A percentile compares a stretch with the other conserved stretches of the same genome.
Evolutionary conservation across 2,888 invertebrate genomes (phyloP).

Genomic region (Macrosoma leucophasiata): DNA sequence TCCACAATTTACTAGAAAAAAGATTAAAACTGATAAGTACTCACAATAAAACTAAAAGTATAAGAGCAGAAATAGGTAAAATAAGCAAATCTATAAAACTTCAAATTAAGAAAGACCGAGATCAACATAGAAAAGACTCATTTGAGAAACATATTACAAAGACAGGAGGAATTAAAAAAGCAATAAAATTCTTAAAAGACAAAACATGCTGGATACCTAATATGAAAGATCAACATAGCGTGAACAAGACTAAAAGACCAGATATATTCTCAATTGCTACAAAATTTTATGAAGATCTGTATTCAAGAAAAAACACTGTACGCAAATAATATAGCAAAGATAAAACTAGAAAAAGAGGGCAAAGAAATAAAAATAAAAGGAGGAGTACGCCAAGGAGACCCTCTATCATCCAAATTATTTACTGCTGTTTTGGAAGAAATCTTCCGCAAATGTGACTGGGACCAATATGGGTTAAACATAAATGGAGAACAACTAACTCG

Average conservation of each 20-base stretch:
- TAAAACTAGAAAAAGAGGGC: too few species aligned
- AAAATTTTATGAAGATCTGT: conserved; percentile 8
- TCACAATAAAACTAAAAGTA: conserved; percentile 6
- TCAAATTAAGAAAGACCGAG: conserved; percentile 9
- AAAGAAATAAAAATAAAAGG: conserved; percentile 1
- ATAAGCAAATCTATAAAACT: conserved; percentile 14
- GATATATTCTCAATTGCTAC: conserved; percentile 12
- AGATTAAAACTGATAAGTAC: conserved; percentile 5
- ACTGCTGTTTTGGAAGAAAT: conserved; percentile 7
- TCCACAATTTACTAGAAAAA: conserved; percentile 3
- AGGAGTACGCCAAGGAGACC: conserved; percentile 8
- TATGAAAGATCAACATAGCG: conserved; percentile 7
- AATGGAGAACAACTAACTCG: conserved; percentile 6
- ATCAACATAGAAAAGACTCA: conserved; percentile 5
- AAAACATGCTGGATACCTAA: conserved; percentile 15
- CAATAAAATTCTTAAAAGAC: conserved; percentile 4
- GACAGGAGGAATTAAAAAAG: conserved; percentile 15
- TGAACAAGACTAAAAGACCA: conserved; percentile 9
- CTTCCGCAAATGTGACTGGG: conserved; percentile 9
- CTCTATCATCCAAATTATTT: conserved; percentile 10
- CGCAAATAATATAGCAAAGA: conserved; percentile 1
- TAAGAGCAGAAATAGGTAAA: conserved; percentile 9
- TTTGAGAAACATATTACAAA: conserved; percentile 11
- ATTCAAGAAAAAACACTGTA: conserved; percentile 3
- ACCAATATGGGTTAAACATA: conserved; percentile 4